These are phyloP conservation scores for Schizaphis graminum DNA, from an alignment of 2,888 invertebrate genomes.

Conservation along the genomic window DNA sequence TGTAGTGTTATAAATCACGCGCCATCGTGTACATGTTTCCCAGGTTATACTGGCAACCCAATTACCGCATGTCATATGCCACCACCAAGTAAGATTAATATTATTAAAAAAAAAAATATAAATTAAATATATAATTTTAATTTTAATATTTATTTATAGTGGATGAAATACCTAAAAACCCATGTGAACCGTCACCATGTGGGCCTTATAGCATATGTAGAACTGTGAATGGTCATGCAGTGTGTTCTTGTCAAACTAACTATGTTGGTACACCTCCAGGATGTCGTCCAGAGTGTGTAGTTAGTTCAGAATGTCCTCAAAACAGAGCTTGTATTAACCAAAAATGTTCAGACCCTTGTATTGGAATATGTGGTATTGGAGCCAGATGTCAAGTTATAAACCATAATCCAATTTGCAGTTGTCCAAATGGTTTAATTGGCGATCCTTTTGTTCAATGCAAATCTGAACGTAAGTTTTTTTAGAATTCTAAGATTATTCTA, in stretches of 20 bases:
- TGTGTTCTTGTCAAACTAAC: slow-evolving; percentile 81
- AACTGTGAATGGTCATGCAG: slow-evolving; percentile 76
- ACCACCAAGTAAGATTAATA: slow-evolving; percentile 69
- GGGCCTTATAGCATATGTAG: slow-evolving; percentile 82
- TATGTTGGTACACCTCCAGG: slow-evolving; percentile 81
- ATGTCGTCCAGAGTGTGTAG: slow-evolving; percentile 83
- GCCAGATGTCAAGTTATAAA: slow-evolving; percentile 82
- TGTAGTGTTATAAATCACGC: slow-evolving; percentile 87
- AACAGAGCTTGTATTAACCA: slow-evolving; percentile 82
- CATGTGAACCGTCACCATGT: slow-evolving; percentile 84
- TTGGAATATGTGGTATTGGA: slow-evolving; percentile 80
- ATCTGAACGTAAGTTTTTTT: slow-evolving; percentile 69
- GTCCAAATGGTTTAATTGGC: slow-evolving; percentile 78
- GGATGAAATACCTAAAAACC: slow-evolving; percentile 74
- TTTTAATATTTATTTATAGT: slow-evolving; percentile 68
- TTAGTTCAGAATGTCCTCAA: slow-evolving; percentile 81
- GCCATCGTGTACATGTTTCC: slow-evolving; percentile 84
- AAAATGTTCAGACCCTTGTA: slow-evolving; percentile 82
- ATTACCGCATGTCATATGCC: slow-evolving; percentile 72
- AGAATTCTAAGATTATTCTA: background rate
- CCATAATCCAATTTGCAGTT: slow-evolving; percentile 83
- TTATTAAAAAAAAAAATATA: background rate
- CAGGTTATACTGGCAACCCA: slow-evolving; percentile 85
- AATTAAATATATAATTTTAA: background rate
- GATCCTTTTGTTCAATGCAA: slow-evolving; percentile 75